Evolutionary conservation across 92 coral and sea anemone species (phyloP), one percentile per base, ranked within the genome.

Genomic region (Actinernus sp.): DNA sequence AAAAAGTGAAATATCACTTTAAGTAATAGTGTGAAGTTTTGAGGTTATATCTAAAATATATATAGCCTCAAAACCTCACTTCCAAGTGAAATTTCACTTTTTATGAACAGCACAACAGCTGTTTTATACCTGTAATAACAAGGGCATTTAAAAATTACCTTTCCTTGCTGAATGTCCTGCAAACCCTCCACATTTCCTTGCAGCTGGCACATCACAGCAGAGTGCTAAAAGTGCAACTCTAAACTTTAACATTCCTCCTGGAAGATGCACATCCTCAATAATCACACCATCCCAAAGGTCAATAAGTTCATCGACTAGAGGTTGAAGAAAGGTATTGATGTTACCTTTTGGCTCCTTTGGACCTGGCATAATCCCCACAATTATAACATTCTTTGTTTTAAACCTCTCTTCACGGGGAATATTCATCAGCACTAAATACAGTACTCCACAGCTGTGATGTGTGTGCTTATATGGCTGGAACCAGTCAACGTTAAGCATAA

Each of bases 181-280:
- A 78, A 68, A 68, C 7, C 69, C 85, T 14, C 68, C 78, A 78
- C 85, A 72, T 30, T 72, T 72, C 26, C 79, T 58, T 3, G 79
- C n/a, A 29, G 79, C 79, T 7, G 79, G 71, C 7, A 72, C 51
- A 20, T 72, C 79, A 58, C 79, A 41, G 33, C 71, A 72, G 5
- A 72, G 54, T 38, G 79, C 79, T 5, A 72, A 28, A 25, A 71
- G 52, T 7, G 79, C 79, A 1, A 43, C 79, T 55, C 58, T 60
- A 23, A 57, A 39, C 24, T 58, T 71, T 12, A 56, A n/a, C n/a
- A 31, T 38, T 3, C 71, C 47, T 4, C 79, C 64, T 40, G 53
- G 49, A 19, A 37, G 26, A 16, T 41, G 3, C 6, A 28, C 29
- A 30, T 65, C 45, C 12, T 36, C 45, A 32, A 54, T 22, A 27